Evolutionary conservation across 2,888 invertebrate species (phyloP).

Genomic region (Pardosa pseudoannulata): DNA sequence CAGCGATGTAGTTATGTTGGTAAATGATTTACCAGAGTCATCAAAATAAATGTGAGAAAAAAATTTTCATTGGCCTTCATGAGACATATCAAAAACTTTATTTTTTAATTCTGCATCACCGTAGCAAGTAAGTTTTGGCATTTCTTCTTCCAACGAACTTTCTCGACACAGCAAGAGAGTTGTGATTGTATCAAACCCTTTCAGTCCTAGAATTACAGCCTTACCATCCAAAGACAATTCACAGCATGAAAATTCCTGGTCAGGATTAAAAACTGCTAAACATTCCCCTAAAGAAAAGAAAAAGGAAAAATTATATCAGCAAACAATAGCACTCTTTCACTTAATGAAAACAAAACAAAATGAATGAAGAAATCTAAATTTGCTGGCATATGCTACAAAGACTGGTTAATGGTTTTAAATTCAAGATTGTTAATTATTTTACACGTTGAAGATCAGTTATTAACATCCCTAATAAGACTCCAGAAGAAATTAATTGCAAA

Average conservation of each 20-base stretch:
- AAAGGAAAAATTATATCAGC: no score
- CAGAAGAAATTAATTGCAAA: no score
- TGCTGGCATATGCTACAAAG: no score
- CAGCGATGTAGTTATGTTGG: neutral
- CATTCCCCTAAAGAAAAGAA: constrained; percentile 82
- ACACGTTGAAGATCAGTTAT: no score
- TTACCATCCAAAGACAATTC: constrained; percentile 86
- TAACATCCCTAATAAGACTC: no score
- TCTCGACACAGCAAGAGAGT: constrained; percentile 66
- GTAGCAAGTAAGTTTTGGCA: constrained; percentile 51
- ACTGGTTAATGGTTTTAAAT: no score
- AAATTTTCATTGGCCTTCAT: constrained; percentile 57
- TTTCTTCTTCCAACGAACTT: constrained; percentile 60
- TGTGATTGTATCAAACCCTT: constrained; percentile 78
- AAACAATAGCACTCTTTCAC: no score
- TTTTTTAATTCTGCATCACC: constrained; percentile 59
- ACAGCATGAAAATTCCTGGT: constrained; percentile 85
- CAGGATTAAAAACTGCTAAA: constrained; percentile 88
- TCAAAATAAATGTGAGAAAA: neutral
- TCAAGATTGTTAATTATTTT: no score
- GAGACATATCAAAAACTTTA: constrained; percentile 62
- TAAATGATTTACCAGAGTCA: constrained; percentile 1
- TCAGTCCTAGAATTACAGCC: constrained; percentile 84
- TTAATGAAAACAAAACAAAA: no score
- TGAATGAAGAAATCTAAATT: no score